Base-by-base conservation (phyloP, 2,888 invertebrate species). In the Kuschelorhynchus macadamiae region DNA sequence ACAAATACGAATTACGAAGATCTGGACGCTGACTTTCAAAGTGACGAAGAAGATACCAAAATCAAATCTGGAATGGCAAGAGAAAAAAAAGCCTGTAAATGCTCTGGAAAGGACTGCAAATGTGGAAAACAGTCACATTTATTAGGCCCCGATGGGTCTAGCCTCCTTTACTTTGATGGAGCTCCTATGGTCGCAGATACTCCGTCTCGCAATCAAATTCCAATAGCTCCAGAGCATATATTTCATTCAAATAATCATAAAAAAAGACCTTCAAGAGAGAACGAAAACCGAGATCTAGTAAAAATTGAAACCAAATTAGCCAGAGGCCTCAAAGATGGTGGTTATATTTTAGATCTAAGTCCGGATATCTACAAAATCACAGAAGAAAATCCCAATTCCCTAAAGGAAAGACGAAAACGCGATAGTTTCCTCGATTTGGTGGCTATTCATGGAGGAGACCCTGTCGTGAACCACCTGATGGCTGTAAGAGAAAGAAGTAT, bases 401-500 rank as follows among this genome's bases (percentile, higher is more conserved):
- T 49, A 1, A 39, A 46, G 47, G 41, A 53, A 21, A 49, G 78
- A 18, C 67, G 62, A 42, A 80, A 77, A 72, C 63, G 78, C 11
- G 71, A 44, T 50, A 62, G 72, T 41, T 75, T 76, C 33, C 68
- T 73, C 11, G 69, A 77, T 3, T 44, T 77, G 30, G 60, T 75
- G 7, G 77, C 74, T 3, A 49, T 73, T 9, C 75, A 79, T 46
- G 76, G 77, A 0, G 77, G 76, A 0, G 76, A 72, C 3, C 72
- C 76, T 1, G 74, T 72, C 55, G 44, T 72, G n/a, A 68, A 73
- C 8, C 80, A 80, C 63, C 62, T 79, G 9, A 70, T 77, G 1
- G 76, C 79, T 0, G 64, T 77, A 0, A 75, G 73, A 60, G 72
- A 75, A 60, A 63, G 77, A 52, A 78, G 74, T 66, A 73, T 76